Conservation (phyloP, 2,797 vertebrate genomes). For the Acanthurus tractus region DNA sequence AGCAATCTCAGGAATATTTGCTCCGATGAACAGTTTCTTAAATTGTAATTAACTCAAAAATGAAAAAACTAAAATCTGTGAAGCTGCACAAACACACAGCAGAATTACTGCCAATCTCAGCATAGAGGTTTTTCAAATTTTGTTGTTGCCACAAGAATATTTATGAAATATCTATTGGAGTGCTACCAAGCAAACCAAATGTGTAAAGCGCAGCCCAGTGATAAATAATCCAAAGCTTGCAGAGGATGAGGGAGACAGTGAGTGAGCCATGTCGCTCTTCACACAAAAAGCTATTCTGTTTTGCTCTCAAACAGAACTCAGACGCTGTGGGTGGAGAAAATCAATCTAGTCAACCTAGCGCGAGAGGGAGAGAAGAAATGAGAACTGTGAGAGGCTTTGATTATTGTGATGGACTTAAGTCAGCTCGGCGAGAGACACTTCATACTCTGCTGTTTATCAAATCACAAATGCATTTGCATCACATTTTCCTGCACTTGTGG, state of each 20-base stretch:
- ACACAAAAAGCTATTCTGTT: slow-evolving; percentile 72
- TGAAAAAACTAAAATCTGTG: background rate
- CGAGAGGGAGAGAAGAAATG: slow-evolving; percentile 56
- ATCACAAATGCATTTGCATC: slow-evolving; percentile 69
- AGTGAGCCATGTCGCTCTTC: slow-evolving; percentile 59
- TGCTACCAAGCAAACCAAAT: slow-evolving; percentile 53
- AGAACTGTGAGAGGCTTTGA: slow-evolving; percentile 68
- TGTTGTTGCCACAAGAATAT: slow-evolving; percentile 54
- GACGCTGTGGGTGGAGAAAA: slow-evolving; percentile 73
- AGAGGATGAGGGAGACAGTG: slow-evolving; percentile 51
- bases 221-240: slow-evolving; percentile 72
- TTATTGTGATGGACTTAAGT: slow-evolving; percentile 73
- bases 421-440: slow-evolving; percentile 62
- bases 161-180: slow-evolving; percentile 54
- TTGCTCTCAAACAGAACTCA: slow-evolving; percentile 64
- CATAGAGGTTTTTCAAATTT: slow-evolving; percentile 23
- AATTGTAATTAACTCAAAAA: background rate
- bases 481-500: slow-evolving; percentile 50
- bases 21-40: background rate
- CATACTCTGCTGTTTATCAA: slow-evolving; percentile 60
- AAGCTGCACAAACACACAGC: slow-evolving; percentile 3
- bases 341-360: slow-evolving; percentile 67
- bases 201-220: slow-evolving; percentile 41
- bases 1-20: background rate
- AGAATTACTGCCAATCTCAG: slow-evolving; percentile 15